Conservation (phyloP, 1,140 invertebrate genomes). For the Zaprionus camerounensis region DNA sequence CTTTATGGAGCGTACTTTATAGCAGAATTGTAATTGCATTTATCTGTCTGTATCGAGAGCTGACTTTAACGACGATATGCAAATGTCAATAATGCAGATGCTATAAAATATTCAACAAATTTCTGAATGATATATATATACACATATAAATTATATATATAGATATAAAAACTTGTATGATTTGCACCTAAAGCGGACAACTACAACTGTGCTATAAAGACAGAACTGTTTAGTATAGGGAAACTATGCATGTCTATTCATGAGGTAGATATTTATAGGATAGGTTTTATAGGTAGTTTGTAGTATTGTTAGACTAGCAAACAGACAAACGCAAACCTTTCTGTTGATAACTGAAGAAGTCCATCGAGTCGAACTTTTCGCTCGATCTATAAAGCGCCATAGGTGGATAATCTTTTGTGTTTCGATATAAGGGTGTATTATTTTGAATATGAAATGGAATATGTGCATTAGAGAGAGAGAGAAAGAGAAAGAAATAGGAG, state of each 20-base stretch:
- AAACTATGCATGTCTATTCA: conserved; percentile 11
- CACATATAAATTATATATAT: too few relatives aligned
- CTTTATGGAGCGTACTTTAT: conserved; percentile 34
- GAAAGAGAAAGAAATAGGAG: not conserved
- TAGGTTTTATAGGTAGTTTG: conserved; percentile 10
- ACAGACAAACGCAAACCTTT: conserved; percentile 79
- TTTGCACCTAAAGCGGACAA: not conserved
- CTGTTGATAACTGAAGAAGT: conserved; percentile 84
- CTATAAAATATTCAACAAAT: too few relatives aligned
- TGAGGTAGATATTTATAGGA: not conserved
- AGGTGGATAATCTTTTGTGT: conserved; percentile 80
- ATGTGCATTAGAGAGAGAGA: conserved; percentile 3
- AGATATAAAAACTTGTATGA: not conserved
- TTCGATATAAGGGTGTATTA: not conserved
- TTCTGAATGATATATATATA: too few relatives aligned
- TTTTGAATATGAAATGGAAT: not conserved
- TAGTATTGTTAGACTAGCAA: not conserved
- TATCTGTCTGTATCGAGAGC: not conserved
- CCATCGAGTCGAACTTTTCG: conserved; percentile 87
- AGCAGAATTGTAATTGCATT: conserved; percentile 38
- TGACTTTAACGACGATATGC: not conserved
- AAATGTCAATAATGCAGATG: not conserved
- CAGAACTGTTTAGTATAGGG: conserved; percentile 8
- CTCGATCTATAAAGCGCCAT: conserved; percentile 87
- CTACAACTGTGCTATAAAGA: conserved; percentile 4